Evolutionary conservation across 2,888 invertebrate species (phyloP), one percentile per base, ranked within the genome.

Genomic region (Agonum fuliginosum): DNA sequence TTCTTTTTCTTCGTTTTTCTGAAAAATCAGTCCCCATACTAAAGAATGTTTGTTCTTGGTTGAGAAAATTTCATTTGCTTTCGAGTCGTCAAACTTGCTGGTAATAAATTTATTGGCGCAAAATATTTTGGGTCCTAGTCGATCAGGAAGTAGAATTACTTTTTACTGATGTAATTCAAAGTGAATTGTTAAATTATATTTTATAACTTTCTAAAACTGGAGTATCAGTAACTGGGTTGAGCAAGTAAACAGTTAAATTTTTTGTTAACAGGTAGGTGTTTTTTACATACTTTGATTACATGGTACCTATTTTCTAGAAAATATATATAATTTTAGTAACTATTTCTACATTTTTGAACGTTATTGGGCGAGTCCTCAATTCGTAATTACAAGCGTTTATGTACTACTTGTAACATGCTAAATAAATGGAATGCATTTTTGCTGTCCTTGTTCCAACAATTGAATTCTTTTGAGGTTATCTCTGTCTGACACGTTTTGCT

Each of bases 381-480:
- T 51, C 20, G 20, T 51, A 51, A 22, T 51, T 51, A 54, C n/a
- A 2, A 20, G 8, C 54, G 20, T 24, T 20, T 24, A 22, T 62
- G 58, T 62, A 62, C 30, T 62, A 62, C 30, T 62, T 62, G 30
- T 62, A 8, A 14, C 22, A 54, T 54, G 22, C 51, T 24, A 22
- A 51, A 51, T 51, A 30, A 58, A 5, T 27, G 24, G 58, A 58
- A 58, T 58, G 30, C 17, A 30, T 14, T 30, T 30, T 17, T 62
- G 17, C 58, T 62, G 10, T 62, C 58, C 27, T 62, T 62, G 58
- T 62, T 27, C n/a, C 30, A 62, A 58, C 58, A 58, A 62, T 62
- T 62, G 58, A 62, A 62, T 62, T 30, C 58, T 17, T 8, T 30
- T 58, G 5, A 8, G 30, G 14, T 58, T 34, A 10, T 62, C 58